Percentiles rank a stretch among this genome's conserved stretches.
phyloP scores from a whole-genome alignment of 2,113 vertebrate species.

The Pedionomus torquatus region DNA sequence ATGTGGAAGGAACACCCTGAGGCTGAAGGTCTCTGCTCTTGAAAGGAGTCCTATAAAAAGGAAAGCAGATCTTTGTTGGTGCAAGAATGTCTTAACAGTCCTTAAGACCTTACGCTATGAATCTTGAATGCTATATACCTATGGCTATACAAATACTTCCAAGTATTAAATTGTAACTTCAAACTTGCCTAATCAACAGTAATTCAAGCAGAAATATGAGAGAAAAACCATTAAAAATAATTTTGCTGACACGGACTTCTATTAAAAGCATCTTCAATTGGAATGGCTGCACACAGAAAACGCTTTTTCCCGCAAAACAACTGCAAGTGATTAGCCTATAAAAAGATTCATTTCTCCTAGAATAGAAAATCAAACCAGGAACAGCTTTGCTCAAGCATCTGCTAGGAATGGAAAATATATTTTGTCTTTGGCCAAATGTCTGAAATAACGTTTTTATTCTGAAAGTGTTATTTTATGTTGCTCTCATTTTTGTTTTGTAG shows the following conservation, averaged over 20 bases:
- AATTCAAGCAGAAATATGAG: conserved; percentile 35
- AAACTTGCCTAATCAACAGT: conserved; percentile 21
- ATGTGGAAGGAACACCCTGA: not conserved
- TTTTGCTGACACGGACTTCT: not conserved
- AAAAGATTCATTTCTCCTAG: conserved; percentile 1
- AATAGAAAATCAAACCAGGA: conserved; percentile 39
- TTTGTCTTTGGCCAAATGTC: conserved; percentile 19
- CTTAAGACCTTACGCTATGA: not conserved
- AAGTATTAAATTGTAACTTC: not conserved
- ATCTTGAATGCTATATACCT: not conserved
- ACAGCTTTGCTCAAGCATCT: conserved; percentile 37
- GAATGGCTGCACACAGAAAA: conserved; percentile 33
- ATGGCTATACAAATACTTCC: not conserved
- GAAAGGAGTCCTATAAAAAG: not conserved
- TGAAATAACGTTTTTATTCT: conserved; percentile 39
- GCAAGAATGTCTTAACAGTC: not conserved
- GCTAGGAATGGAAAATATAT: conserved; percentile 1
- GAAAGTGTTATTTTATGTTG: conserved; percentile 18
- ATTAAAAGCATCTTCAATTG: not conserved
- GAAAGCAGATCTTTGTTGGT: not conserved
- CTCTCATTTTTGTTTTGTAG: conserved; percentile 3
- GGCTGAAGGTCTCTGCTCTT: not conserved
- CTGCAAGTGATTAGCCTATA: conserved; percentile 21
- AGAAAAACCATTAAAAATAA: conserved; percentile 20
- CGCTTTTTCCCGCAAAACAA: not conserved